Evolutionary conservation across 2,888 invertebrate species (phyloP).

Genomic region (Drosophila rellima): DNA sequence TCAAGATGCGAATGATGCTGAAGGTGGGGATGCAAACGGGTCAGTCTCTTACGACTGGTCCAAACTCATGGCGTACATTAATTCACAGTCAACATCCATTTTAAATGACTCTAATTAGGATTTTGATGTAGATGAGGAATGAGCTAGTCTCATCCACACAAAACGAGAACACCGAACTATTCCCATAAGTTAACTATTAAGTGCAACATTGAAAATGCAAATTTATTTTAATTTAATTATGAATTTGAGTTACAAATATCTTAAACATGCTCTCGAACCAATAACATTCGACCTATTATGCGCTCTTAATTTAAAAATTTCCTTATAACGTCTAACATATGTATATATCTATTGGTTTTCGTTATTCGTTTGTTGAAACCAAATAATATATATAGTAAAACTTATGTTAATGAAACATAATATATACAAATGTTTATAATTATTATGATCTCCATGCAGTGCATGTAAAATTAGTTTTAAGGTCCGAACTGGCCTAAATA

Average conservation of each 20-base stretch:
- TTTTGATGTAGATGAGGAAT: no score
- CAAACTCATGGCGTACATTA: no score
- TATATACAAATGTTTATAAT: slow-evolving; percentile 31
- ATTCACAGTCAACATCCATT: no score
- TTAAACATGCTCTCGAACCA: slow-evolving; percentile 32
- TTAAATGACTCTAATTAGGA: no score
- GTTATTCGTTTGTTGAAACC: slow-evolving; percentile 24
- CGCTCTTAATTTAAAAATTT: slow-evolving; percentile 51
- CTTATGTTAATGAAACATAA: slow-evolving; percentile 42
- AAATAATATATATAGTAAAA: slow-evolving; percentile 37
- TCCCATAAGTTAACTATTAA: slow-evolving; percentile 12
- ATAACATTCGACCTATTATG: slow-evolving; percentile 49
- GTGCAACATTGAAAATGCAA: slow-evolving; percentile 15
- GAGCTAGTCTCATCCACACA: slow-evolving; percentile 64
- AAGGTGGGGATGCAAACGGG: no score
- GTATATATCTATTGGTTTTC: no score
- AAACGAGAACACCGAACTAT: slow-evolving; percentile 16
- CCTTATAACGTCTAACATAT: slow-evolving; percentile 38
- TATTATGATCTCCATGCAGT: slow-evolving; percentile 21
- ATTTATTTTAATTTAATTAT: slow-evolving; percentile 15
- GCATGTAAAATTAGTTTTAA: neutral
- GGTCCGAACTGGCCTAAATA: neutral
- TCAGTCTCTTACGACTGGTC: no score
- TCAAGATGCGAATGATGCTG: no score
- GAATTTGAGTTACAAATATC: slow-evolving; percentile 23